A percentile compares a stretch with the other conserved stretches of the same genome.
Evolutionary conservation across 2,888 invertebrate species (phyloP).

Genomic region (Himalopsyche anomala): DNA sequence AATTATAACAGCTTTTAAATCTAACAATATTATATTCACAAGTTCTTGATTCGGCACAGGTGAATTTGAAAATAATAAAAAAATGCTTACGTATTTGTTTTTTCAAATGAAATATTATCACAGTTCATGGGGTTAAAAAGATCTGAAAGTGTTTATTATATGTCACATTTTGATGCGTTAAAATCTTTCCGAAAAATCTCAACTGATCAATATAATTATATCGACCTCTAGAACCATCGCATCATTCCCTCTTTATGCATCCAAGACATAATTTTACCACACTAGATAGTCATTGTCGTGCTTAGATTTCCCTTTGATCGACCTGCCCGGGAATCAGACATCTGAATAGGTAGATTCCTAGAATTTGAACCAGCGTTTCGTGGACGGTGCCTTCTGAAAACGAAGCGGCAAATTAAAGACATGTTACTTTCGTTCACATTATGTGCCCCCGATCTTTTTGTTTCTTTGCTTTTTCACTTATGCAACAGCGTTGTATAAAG

Average conservation of each 20-base stretch:
- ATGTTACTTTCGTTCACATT: conserved; percentile 64
- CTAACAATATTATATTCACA: too few relatives aligned
- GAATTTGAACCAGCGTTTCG: conserved; percentile 54
- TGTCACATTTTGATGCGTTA: conserved; percentile 38
- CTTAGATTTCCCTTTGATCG: conserved; percentile 58
- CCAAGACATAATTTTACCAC: conserved; percentile 59
- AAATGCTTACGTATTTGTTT: too few relatives aligned
- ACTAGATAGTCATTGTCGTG: conserved; percentile 56
- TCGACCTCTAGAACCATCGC: conserved; percentile 41
- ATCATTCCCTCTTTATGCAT: conserved; percentile 59
- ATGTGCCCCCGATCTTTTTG: conserved; percentile 49
- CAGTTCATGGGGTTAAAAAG: not conserved
- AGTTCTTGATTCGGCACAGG: too few relatives aligned
- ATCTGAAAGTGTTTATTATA: conserved; percentile 24
- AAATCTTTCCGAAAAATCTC: conserved; percentile 12
- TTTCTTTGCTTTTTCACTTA: conserved; percentile 51
- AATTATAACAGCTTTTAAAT: too few relatives aligned
- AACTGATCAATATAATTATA: not conserved
- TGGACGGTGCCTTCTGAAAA: conserved; percentile 54
- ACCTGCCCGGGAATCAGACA: conserved; percentile 52
- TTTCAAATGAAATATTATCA: too few relatives aligned
- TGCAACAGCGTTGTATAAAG: conserved; percentile 47
- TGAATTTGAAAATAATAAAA: too few relatives aligned
- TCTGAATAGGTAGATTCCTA: conserved; percentile 62
- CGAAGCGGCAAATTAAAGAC: conserved; percentile 63